phyloP scores from a whole-genome alignment of 2,888 invertebrate species.

The Busseola fusca region DNA sequence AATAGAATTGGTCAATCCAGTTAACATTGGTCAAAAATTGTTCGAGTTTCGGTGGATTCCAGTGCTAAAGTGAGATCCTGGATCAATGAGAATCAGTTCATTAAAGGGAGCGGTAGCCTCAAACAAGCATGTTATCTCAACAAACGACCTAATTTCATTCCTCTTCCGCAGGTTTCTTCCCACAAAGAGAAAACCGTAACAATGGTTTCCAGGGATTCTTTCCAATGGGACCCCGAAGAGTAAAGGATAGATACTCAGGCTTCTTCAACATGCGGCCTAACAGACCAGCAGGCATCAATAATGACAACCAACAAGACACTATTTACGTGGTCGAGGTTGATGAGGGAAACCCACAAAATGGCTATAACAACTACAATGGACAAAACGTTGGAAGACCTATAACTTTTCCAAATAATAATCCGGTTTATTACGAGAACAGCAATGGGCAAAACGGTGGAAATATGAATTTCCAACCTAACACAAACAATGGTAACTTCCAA shows the following conservation, averaged over 20 bases:
- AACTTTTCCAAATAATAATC: constrained; percentile 27
- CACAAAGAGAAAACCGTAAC: constrained; percentile 67
- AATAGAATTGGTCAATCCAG: no score
- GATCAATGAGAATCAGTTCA: constrained; percentile 7
- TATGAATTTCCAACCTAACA: constrained; percentile 40
- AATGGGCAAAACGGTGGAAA: constrained; percentile 39
- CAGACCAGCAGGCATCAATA: constrained; percentile 39
- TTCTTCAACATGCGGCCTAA: constrained; percentile 58
- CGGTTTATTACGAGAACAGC: constrained; percentile 20
- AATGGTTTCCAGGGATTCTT: constrained; percentile 58
- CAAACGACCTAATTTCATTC: background rate
- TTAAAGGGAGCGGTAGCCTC: background rate
- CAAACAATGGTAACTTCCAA: constrained; percentile 20
- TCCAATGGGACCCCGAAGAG: constrained; percentile 59
- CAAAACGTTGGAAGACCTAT: constrained; percentile 41
- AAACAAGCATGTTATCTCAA: background rate
- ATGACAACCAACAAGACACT: constrained; percentile 14
- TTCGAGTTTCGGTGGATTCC: no score
- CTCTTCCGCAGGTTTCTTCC: constrained; percentile 72
- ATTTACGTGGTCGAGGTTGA: constrained; percentile 34
- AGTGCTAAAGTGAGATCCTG: background rate
- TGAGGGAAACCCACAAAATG: constrained; percentile 14
- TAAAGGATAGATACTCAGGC: constrained; percentile 64
- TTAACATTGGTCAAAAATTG: background rate
- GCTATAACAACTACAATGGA: constrained; percentile 37